Evolutionary conservation across 2,113 vertebrate genomes (phyloP).

Genomic region (Esox niger): DNA sequence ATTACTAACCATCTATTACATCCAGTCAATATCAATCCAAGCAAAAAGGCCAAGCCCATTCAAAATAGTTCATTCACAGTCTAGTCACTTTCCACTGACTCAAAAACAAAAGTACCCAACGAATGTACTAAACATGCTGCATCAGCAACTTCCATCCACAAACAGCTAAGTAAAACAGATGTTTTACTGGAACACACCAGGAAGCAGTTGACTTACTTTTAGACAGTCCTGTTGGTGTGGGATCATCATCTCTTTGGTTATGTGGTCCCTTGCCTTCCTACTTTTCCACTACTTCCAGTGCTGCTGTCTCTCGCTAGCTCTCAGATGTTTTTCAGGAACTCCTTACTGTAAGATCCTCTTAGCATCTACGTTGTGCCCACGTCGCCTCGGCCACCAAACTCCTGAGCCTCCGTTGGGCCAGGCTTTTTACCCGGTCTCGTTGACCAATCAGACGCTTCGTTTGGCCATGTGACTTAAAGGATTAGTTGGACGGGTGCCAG

Average conservation of each 20-base stretch:
- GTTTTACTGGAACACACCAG: no score
- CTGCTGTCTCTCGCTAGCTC: not conserved
- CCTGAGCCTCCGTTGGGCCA: slow-evolving; percentile 34
- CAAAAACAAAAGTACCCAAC: no score
- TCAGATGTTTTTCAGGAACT: slow-evolving; percentile 20
- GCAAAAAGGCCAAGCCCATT: no score
- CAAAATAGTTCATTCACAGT: no score
- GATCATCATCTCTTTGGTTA: slow-evolving; percentile 60
- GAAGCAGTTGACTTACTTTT: slow-evolving; percentile 54
- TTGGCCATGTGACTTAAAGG: slow-evolving; percentile 54
- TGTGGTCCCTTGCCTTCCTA: slow-evolving; percentile 36
- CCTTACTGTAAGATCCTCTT: slow-evolving; percentile 34
- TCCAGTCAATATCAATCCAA: no score
- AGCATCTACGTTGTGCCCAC: slow-evolving; percentile 29
- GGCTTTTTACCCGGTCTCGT: slow-evolving; percentile 56
- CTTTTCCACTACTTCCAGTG: not conserved
- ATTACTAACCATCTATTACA: no score
- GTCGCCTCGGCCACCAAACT: slow-evolving; percentile 43
- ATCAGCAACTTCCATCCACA: no score
- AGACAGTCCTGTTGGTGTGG: slow-evolving; percentile 55
- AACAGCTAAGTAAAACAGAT: no score
- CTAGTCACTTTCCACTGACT: no score
- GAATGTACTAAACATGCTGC: no score
- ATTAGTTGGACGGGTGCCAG: slow-evolving; percentile 47
- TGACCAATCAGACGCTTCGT: slow-evolving; percentile 51